Percentiles rank a stretch among this genome's conserved stretches.
These are phyloP conservation scores for Saccostrea glomerata DNA, from an alignment of 1,140 invertebrate genomes.

Conservation along the genomic window DNA sequence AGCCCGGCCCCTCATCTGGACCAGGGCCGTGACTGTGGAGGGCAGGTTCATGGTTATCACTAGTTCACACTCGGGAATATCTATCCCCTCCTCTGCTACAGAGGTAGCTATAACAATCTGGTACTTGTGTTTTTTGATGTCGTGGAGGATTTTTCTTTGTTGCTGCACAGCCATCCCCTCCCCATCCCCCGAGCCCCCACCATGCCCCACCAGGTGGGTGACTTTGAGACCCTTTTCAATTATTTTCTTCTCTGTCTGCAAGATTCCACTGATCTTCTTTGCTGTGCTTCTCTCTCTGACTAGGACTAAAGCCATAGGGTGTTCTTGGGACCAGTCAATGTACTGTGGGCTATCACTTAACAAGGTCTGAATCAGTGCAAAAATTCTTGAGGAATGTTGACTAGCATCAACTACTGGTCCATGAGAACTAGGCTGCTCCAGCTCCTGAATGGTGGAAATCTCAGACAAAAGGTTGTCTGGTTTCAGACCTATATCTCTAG, in stretches of 20 bases:
- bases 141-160: constrained; percentile 68
- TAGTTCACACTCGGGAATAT: constrained; percentile 74
- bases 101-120: constrained; percentile 75
- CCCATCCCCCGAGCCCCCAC: constrained; percentile 57
- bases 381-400: constrained; percentile 50
- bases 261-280: constrained; percentile 57
- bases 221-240: constrained; percentile 57
- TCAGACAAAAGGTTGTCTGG: constrained; percentile 45
- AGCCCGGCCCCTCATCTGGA: constrained; percentile 76
- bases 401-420: not conserved
- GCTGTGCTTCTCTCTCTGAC: constrained; percentile 70
- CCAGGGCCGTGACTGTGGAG: constrained; percentile 70
- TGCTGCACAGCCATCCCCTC: constrained; percentile 71
- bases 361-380: constrained; percentile 60
- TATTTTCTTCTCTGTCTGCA: constrained; percentile 57
- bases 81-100: constrained; percentile 76
- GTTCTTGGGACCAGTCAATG: constrained; percentile 56
- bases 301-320: constrained; percentile 69
- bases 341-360: constrained; percentile 39
- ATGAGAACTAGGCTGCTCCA: not conserved
- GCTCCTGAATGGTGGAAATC: constrained; percentile 15
- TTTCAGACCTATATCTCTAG: constrained; percentile 49
- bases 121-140: constrained; percentile 65
- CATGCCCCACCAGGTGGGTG: constrained; percentile 70
- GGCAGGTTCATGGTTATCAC: constrained; percentile 76